These are phyloP conservation scores for Omphaloscelis lunosa DNA, from an alignment of 2,888 invertebrate genomes.

Conservation along the genomic window DNA sequence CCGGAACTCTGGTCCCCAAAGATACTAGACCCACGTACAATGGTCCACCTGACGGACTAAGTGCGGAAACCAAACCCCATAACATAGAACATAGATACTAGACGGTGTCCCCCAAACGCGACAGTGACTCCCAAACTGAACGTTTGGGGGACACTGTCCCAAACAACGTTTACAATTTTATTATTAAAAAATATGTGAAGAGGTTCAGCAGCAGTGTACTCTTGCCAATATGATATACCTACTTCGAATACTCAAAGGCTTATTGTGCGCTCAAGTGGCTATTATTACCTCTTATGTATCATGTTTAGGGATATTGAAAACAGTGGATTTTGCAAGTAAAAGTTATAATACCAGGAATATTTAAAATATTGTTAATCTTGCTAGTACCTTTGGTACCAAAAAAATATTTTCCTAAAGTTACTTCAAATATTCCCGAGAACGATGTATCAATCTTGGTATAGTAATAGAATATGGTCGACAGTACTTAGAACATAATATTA, in stretches of 20 bases:
- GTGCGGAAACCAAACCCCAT: no score
- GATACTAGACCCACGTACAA: no score
- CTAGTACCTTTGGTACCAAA: no score
- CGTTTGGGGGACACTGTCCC: not conserved
- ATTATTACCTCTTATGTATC: not conserved
- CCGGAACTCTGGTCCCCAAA: not conserved
- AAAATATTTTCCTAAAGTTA: not conserved
- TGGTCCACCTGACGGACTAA: no score
- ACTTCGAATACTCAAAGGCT: not conserved
- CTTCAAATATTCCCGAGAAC: not conserved
- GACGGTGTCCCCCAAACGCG: not conserved
- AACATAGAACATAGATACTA: no score
- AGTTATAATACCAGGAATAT: not conserved
- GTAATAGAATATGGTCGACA: not conserved
- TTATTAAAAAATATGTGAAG: not conserved
- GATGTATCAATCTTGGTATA: not conserved
- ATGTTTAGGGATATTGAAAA: not conserved
- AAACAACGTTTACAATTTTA: no score
- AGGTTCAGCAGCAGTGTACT: not conserved
- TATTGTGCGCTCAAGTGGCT: not conserved
- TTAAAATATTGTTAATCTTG: not conserved
- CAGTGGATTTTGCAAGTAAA: not conserved
- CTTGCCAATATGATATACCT: not conserved
- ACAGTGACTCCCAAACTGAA: not conserved
- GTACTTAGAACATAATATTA: not conserved